phyloP scores from a whole-genome alignment of 2,797 vertebrate species.

The Cuculus canorus region DNA sequence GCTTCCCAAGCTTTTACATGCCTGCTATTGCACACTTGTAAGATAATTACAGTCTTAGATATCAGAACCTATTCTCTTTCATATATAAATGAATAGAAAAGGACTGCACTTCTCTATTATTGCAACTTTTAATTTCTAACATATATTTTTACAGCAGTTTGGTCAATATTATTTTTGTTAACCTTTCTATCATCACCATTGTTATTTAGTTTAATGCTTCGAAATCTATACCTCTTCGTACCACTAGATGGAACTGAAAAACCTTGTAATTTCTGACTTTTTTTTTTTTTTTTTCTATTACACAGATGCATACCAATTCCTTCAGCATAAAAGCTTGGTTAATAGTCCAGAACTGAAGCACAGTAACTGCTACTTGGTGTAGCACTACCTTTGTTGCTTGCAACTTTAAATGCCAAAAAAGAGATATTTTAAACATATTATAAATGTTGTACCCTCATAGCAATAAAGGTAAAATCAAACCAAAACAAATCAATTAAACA shows the following conservation, averaged over 20 bases:
- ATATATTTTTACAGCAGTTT: neutral
- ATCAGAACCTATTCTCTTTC: neutral
- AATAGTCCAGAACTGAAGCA: neutral
- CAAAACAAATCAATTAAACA: neutral
- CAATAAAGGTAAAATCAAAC: neutral
- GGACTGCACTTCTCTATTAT: fast-evolving
- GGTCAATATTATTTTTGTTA: neutral
- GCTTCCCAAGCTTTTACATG: neutral
- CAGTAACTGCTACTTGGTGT: neutral
- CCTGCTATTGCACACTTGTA: neutral
- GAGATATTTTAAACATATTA: neutral
- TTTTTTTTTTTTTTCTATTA: neutral
- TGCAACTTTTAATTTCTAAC: neutral
- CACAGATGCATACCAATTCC: neutral
- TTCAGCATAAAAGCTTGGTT: neutral
- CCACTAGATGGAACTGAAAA: conserved; percentile 78
- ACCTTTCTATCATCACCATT: neutral
- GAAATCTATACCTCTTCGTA: neutral
- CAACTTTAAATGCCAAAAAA: neutral
- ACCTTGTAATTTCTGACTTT: conserved; percentile 53
- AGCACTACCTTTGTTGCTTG: neutral
- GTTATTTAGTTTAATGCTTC: neutral
- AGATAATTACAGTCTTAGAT: neutral
- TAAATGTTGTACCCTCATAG: neutral
- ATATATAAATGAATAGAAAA: neutral